These are phyloP conservation scores for Coregonus ussuriensis DNA, from an alignment of 2,797 vertebrate genomes.

Conservation along the genomic window DNA sequence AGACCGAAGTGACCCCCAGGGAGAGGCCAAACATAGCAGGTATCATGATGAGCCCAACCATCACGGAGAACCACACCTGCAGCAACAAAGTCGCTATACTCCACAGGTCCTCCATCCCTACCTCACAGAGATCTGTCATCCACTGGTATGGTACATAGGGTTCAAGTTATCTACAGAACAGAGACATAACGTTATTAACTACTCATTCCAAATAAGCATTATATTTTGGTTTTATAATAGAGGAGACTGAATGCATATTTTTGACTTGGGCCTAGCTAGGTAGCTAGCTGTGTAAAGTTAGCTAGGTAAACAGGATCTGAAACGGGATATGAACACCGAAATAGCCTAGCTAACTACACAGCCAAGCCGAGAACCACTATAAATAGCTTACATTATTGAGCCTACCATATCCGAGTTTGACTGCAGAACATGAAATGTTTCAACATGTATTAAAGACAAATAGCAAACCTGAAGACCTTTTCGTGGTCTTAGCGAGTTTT, in stretches of 20 bases:
- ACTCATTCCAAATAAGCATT: background rate
- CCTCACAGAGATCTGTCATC: conserved; percentile 22
- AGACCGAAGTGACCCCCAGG: conserved; percentile 87
- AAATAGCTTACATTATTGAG: background rate
- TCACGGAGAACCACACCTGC: conserved; percentile 77
- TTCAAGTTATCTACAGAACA: conserved; percentile 31
- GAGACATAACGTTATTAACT: background rate
- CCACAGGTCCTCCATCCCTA: conserved; percentile 75
- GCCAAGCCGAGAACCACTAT: background rate
- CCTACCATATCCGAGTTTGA: background rate
- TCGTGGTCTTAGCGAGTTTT: background rate
- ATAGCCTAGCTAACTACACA: background rate
- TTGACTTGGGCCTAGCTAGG: background rate
- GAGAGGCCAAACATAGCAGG: conserved; percentile 89
- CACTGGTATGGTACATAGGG: conserved; percentile 9
- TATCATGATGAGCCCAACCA: conserved; percentile 81
- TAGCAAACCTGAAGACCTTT: background rate
- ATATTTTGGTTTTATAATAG: background rate
- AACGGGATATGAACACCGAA: background rate
- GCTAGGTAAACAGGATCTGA: background rate
- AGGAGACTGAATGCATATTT: background rate
- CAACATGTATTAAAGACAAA: background rate
- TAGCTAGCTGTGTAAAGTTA: background rate
- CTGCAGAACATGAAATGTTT: background rate
- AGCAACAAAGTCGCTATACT: conserved; percentile 57